These are phyloP conservation scores for Nomada hirtipes DNA, from an alignment of 2,888 invertebrate genomes.

Conservation along the genomic window DNA sequence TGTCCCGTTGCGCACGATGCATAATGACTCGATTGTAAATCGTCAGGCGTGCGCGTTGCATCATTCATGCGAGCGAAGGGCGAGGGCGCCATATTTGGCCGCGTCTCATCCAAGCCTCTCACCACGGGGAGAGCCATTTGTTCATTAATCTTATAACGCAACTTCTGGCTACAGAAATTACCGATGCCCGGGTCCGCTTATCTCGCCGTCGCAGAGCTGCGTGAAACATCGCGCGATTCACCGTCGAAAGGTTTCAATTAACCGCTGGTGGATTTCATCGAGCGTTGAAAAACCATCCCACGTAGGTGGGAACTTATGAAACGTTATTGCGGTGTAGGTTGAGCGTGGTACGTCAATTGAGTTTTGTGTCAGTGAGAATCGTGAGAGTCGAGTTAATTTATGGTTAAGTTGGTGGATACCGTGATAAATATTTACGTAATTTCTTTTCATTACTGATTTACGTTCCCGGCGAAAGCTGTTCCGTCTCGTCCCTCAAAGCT, in stretches of 20 bases:
- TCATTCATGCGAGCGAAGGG: conserved; percentile 75
- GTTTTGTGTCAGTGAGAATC: conserved; percentile 24
- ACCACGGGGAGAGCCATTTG: conserved; percentile 73
- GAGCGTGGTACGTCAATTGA: conserved; percentile 17
- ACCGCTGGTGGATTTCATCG: neutral
- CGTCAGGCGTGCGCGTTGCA: conserved; percentile 71
- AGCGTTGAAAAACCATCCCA: conserved; percentile 15
- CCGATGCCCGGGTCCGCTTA: conserved; percentile 56
- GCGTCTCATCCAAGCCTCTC: conserved; percentile 75
- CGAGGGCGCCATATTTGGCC: conserved; percentile 74
- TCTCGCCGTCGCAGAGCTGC: conserved; percentile 29
- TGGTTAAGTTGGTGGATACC: neutral
- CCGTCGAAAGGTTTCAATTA: conserved; percentile 24
- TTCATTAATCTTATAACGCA: conserved; percentile 83
- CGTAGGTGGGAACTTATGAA: conserved; percentile 26
- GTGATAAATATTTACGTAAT: neutral
- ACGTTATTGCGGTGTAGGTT: conserved; percentile 23
- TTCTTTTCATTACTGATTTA: neutral
- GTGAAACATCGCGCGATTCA: conserved; percentile 34
- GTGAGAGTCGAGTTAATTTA: conserved; percentile 16
- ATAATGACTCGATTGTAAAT: conserved; percentile 75
- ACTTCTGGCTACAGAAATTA: conserved; percentile 72
- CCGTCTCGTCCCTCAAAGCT: too few relatives aligned
- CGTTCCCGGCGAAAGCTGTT: too few relatives aligned
- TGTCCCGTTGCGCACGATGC: conserved; percentile 67